These are phyloP conservation scores for Stegostoma tigrinum DNA, from an alignment of 2,113 vertebrate species.

Conservation along the genomic window DNA sequence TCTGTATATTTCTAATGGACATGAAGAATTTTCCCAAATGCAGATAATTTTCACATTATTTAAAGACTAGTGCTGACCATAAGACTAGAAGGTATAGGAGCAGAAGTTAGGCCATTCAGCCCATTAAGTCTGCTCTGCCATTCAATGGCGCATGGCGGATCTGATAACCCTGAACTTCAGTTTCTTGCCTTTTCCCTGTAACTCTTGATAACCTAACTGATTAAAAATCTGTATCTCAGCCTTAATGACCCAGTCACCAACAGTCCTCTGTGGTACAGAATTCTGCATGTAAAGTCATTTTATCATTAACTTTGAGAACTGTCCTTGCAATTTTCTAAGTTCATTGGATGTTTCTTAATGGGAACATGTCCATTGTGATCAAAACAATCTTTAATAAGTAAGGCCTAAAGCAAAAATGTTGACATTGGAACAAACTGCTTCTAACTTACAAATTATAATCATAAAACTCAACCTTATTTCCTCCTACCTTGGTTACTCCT, in stretches of 20 bases:
- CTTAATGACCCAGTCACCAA: too few relatives aligned
- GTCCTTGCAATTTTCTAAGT: slow-evolving; percentile 28
- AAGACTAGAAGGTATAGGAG: too few relatives aligned
- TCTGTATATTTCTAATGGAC: not conserved
- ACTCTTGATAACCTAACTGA: too few relatives aligned
- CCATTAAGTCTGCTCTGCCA: too few relatives aligned
- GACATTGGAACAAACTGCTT: slow-evolving; percentile 16
- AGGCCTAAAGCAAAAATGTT: slow-evolving; percentile 4
- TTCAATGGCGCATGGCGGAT: too few relatives aligned
- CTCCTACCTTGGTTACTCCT: too few relatives aligned
- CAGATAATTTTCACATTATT: not conserved
- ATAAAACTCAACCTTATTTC: not conserved
- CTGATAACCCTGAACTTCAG: too few relatives aligned
- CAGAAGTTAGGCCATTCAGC: too few relatives aligned
- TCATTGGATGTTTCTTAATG: not conserved
- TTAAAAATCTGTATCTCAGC: too few relatives aligned
- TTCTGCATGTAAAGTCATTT: not conserved
- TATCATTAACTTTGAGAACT: slow-evolving; percentile 16
- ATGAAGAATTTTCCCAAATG: not conserved
- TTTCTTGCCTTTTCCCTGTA: too few relatives aligned
- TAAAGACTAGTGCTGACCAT: not conserved
- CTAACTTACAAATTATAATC: slow-evolving; percentile 24
- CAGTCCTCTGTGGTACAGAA: too few relatives aligned
- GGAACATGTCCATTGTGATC: not conserved
- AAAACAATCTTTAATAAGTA: not conserved